Evolutionary conservation across 2,888 invertebrate species (phyloP).

Genomic region (Clostera curtula): DNA sequence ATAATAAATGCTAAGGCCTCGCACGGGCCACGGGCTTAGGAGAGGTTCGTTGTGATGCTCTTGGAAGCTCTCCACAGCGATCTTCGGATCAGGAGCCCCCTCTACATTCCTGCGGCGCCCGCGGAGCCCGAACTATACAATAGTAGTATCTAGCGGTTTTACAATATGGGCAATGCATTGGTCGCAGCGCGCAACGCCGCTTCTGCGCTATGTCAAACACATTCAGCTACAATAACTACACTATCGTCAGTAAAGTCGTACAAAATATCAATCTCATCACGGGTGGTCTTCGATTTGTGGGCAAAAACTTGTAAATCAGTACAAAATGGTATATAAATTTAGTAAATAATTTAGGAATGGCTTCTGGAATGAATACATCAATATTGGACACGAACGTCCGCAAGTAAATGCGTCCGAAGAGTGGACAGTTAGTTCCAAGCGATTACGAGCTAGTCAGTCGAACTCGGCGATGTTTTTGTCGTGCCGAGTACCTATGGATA

Average conservation of each 20-base stretch:
- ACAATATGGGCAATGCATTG: neutral
- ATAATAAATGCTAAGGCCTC: constrained; percentile 20
- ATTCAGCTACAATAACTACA: constrained; percentile 8
- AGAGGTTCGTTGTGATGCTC: too few species aligned
- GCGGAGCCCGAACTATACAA: too few species aligned
- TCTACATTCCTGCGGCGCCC: too few species aligned
- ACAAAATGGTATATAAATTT: constrained; percentile 27
- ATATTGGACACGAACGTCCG: constrained; percentile 5
- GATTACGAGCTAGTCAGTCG: constrained; percentile 35
- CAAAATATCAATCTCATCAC: constrained; percentile 7
- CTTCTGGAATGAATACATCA: constrained; percentile 32
- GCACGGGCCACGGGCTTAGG: too few species aligned
- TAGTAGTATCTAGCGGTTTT: too few species aligned
- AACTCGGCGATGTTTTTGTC: constrained; percentile 8
- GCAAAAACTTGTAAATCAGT: constrained; percentile 17
- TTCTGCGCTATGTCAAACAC: constrained; percentile 1
- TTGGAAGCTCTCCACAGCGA: too few species aligned
- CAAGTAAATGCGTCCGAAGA: constrained; percentile 26
- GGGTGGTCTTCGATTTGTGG: too few species aligned
- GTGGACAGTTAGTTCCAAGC: constrained; percentile 13
- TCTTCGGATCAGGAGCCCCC: too few species aligned
- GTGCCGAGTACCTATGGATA: constrained; percentile 21
- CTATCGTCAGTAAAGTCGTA: constrained; percentile 9
- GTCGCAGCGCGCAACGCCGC: constrained; percentile 5
- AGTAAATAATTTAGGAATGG: constrained; percentile 36